Evolutionary conservation across 2,797 vertebrate species (phyloP), one percentile per base, ranked within the genome.

Genomic region (Iguana delicatissima): DNA sequence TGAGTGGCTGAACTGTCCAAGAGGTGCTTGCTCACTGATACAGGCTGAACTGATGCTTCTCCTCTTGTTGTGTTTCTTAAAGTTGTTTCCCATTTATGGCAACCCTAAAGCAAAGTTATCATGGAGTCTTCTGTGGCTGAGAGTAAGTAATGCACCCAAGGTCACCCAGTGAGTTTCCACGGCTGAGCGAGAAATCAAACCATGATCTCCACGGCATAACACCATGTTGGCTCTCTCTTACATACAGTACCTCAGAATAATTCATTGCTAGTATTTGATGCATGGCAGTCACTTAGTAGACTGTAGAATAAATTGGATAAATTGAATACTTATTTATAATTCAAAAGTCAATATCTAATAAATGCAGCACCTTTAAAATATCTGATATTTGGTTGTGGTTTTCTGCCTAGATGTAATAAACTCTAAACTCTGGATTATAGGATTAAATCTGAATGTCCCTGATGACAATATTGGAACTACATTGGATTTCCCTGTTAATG

Each of bases 321-420:
- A 22, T 77, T 77, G 42, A 20, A 84, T 92, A 87, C 0, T 0
- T 12, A 0, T 84, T 92, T 86, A 79, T 79, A 22, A 89, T 74
- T 35, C 24, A 80, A 2, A 62, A 77, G 88, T 88, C 29, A 0
- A 0, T 57, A 80, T 80, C 88, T 89, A 76, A 73, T n/a, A 72
- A 52, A 73, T 55, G 32, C 46, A 85, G 22, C 62, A 62, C 46
- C 2, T 50, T 87, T 86, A 57, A 91, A 81, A 90, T 80, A 87
- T 2, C 69, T 62, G 4, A 0, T 6, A 84, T 87, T 89, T 2
- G 79, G 59, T 32, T 4, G 89, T 14, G 52, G 89, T 79, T 86
- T 80, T 24, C 86, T 42, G 42, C 69, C 84, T 72, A n/a, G n/a
- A 52, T 73, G n/a, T 84, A 22, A 69, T 16, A 6, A 72, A 32